These are phyloP conservation scores for Etia nguti DNA, from an alignment of 2,113 vertebrate species.

Conservation along the genomic window DNA sequence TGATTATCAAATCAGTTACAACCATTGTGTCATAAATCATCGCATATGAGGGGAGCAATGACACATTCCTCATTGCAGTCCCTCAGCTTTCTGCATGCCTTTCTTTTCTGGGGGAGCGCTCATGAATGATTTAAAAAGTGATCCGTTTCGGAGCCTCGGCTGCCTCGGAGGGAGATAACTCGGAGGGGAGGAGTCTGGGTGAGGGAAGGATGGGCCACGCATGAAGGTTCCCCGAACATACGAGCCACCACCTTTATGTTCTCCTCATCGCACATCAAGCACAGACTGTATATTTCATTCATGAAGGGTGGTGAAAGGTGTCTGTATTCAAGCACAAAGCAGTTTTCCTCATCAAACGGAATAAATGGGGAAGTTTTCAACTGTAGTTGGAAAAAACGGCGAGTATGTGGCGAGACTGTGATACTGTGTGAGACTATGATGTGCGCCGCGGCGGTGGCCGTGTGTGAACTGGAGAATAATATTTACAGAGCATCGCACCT, in stretches of 20 bases:
- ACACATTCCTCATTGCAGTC: constrained; percentile 53
- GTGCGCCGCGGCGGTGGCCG: constrained; percentile 14
- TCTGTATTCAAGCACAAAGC: background rate
- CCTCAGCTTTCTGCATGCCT: constrained; percentile 56
- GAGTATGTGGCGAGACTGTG: background rate
- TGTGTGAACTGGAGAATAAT: constrained; percentile 52
- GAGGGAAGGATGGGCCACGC: constrained; percentile 5
- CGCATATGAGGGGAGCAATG: constrained; percentile 53
- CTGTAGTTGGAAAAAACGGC: background rate
- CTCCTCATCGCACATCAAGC: constrained; percentile 6
- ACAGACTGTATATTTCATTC: constrained; percentile 21
- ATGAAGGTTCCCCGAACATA: background rate
- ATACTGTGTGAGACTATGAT: background rate
- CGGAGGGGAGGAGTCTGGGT: constrained; percentile 32
- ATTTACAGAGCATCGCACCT: constrained; percentile 59
- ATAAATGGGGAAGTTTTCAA: background rate
- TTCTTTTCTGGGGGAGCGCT: constrained; percentile 54
- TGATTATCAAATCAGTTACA: constrained; percentile 75
- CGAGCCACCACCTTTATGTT: background rate
- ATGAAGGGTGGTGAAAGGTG: background rate
- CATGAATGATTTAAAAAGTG: constrained; percentile 72
- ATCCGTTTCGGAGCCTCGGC: constrained; percentile 56
- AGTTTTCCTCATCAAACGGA: constrained; percentile 17
- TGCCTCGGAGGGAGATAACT: constrained; percentile 30
- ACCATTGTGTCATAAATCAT: constrained; percentile 69